Evolutionary conservation across 2,888 invertebrate species (phyloP).

Genomic region (Nephrotoma flavescens): DNA sequence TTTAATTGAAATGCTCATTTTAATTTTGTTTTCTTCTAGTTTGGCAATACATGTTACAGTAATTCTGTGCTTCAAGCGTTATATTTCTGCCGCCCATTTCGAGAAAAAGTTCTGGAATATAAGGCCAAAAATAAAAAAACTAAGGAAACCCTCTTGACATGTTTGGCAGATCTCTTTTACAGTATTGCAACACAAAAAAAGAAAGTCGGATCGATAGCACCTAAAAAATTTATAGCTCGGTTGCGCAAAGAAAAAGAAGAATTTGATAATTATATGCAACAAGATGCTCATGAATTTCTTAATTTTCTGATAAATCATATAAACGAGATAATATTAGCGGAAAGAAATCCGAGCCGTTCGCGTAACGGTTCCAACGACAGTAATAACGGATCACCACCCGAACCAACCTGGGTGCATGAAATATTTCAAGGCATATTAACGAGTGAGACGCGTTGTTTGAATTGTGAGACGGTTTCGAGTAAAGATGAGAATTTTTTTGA

Average conservation of each 20-base stretch:
- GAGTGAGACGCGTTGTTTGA: slow-evolving; percentile 96
- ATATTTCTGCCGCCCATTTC: slow-evolving; percentile 97
- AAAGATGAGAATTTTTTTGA: slow-evolving; percentile 99
- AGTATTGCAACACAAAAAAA: slow-evolving; percentile 99
- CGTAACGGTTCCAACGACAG: slow-evolving; percentile 9
- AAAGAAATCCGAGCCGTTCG: slow-evolving; percentile 20
- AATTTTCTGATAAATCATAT: slow-evolving; percentile 98
- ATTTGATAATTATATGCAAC: slow-evolving; percentile 99
- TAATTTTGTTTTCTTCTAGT: slow-evolving; percentile 42
- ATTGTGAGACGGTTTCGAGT: slow-evolving; percentile 98
- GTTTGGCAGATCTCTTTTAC: slow-evolving; percentile 96
- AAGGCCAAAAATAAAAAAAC: slow-evolving; percentile 90
- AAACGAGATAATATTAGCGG: slow-evolving; percentile 92
- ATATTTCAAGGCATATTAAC: slow-evolving; percentile 99
- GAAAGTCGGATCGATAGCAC: slow-evolving; percentile 97
- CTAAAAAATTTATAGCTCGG: slow-evolving; percentile 98
- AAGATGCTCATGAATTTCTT: slow-evolving; percentile 99
- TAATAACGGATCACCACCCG: slow-evolving; percentile 39
- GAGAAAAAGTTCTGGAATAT: slow-evolving; percentile 96
- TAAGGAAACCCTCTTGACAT: slow-evolving; percentile 94
- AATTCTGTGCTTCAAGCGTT: slow-evolving; percentile 98
- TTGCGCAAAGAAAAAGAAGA: slow-evolving; percentile 97
- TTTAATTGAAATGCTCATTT: background rate
- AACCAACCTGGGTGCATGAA: slow-evolving; percentile 99
- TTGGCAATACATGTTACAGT: slow-evolving; percentile 99